phyloP scores from a whole-genome alignment of 1,140 invertebrate genomes.

The Nephotettix cincticeps region DNA sequence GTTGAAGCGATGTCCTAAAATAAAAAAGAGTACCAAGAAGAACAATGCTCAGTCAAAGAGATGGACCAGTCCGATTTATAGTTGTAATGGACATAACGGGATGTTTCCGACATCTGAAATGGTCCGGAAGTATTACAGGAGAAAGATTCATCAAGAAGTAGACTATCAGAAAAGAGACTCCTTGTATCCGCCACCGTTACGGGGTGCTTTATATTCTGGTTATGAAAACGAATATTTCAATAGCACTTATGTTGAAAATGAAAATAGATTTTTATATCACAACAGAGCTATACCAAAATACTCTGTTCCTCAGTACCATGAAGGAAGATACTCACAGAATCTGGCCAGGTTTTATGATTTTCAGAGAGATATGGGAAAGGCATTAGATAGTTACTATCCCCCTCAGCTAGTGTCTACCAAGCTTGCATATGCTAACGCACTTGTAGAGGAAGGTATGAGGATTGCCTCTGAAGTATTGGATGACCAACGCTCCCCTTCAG shows the following conservation, averaged over 20 bases:
- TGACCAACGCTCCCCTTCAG: background rate
- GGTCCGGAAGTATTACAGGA: background rate
- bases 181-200: conserved; percentile 20
- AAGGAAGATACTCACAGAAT: background rate
- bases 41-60: background rate
- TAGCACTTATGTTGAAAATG: background rate
- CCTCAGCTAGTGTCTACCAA: background rate
- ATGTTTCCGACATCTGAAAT: background rate
- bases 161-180: conserved; percentile 16
- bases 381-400: conserved; percentile 26
- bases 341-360: conserved; percentile 35
- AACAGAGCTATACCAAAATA: background rate
- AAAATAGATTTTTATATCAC: background rate
- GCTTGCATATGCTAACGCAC: background rate
- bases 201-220: conserved; percentile 15
- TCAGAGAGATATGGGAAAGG: conserved; percentile 34
- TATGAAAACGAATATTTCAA: background rate
- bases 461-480: conserved; percentile 2
- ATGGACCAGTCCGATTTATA: background rate
- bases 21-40: background rate
- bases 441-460: conserved; percentile 7
- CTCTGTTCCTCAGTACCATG: background rate
- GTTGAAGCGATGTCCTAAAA: background rate
- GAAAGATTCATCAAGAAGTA: background rate
- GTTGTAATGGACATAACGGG: background rate